Base-by-base conservation (phyloP, 1,140 invertebrate genomes). In the Druon quercuslanigerum region DNA sequence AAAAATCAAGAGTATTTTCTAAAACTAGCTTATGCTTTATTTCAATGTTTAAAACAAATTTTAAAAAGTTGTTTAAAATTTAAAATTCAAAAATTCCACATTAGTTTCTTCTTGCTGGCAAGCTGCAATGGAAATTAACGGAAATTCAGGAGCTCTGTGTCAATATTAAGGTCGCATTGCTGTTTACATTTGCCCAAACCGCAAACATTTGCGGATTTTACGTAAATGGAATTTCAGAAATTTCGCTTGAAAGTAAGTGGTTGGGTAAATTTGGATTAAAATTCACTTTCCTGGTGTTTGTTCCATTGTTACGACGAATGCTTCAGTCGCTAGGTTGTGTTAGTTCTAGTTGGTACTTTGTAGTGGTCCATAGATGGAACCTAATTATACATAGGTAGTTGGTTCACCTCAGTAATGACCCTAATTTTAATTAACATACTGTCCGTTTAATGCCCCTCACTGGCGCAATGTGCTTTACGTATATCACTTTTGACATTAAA, bases 351-450 rank as follows among this genome's bases (percentile, higher is more conserved):
- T 66, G 60, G 33, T 40, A 33, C 57, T 60, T 60, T 60, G 46
- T n/a, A 51, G 71, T 20, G 50, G 46, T 72, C 46, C 17, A 51
- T 72, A 72, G 71, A 17, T 75, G 60, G n/a, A 71, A 75, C 50
- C 71, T 75, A 71, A 75, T 75, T 75, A 75, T 71, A 75, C 51
- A 50, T 51, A 51, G 17, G n/a, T 50, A 51, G 17, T 72, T 71
- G 51, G 50, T 25, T n/a, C 14, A 46, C 57, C 17, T 17, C 60
- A 66, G 33, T 71, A 71, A 52, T 19, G 50, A 75, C 50, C 60
- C 51, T 25, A 17, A 46, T 52, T 70, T 70, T 75, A 75, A 75
- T 71, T 20, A 75, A 25, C 17, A n/a, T 60, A 51, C 50, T 51
- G 25, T 25, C 51, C 4, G 60, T 46, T 66, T 66, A 66, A 33